Base-by-base conservation (phyloP, 1,140 invertebrate genomes). In the Apis dorsata region DNA sequence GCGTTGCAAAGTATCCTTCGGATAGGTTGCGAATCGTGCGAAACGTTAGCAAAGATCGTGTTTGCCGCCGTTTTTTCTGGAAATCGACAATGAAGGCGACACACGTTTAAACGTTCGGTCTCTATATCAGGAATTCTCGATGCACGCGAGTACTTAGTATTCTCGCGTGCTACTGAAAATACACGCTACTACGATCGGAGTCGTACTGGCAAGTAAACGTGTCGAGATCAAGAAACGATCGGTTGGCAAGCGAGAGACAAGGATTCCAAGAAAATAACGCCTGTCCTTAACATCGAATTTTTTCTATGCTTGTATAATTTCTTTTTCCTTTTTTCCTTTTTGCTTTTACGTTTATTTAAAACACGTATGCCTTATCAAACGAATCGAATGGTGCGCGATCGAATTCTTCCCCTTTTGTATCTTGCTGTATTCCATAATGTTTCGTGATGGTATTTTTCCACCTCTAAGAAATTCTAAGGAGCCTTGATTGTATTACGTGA, bases 71-170 rank as follows among this genome's bases (percentile, higher is more conserved):
- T 71, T 72, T 85, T 80, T 85, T 85, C 71, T 75, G 51, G 59
- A 77, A 88, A 88, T 77, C 44, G 70, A 79, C 86, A 17, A 76
- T 55, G 74, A 76, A 75, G 76, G 72, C 72, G 72, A 83, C 66
- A 83, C 87, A 88, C 87, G 87, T 86, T 85, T 76, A 73, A 62
- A 78, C 68, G 63, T 63, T 83, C 84, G 53, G 63, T 60, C 59
- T 85, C 49, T 68, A 88, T 87, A 82, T 85, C 65, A 81, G 79
- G 87, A 86, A 88, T 88, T 86, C 86, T 79, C 71, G 79, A 88
- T 88, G 69, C 34, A 21, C 8, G 44, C 8, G 44, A 49, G 11
- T 19, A 60, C 60, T 88, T 88, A 84, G 71, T 88, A 88, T 88
- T 88, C 84, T 19, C 65, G 21, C 34, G 44, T 10, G 63, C 57